These are phyloP conservation scores for Protomyctophum bolini DNA, from an alignment of 2,113 vertebrate species.

Conservation along the genomic window DNA sequence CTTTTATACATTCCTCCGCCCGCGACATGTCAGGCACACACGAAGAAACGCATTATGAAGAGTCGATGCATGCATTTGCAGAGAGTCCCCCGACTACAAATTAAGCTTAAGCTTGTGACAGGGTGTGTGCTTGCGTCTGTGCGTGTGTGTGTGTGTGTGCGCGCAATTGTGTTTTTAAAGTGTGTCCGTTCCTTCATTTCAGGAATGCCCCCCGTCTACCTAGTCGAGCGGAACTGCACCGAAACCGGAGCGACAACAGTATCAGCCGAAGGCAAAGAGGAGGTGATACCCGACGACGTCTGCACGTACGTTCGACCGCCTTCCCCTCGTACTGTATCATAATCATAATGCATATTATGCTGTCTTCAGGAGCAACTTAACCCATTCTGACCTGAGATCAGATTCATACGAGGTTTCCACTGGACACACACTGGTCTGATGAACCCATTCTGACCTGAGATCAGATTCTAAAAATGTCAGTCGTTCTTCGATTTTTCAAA, in stretches of 20 bases:
- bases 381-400: no score
- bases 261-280: slow-evolving; percentile 66
- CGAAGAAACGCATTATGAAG: slow-evolving; percentile 48
- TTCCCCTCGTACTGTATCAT: slow-evolving; percentile 47
- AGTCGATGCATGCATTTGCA: slow-evolving; percentile 46
- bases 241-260: slow-evolving; percentile 77
- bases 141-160: slow-evolving; percentile 50
- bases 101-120: slow-evolving; percentile 57
- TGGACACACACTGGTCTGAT: no score
- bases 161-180: slow-evolving; percentile 20
- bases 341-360: slow-evolving; percentile 9
- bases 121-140: slow-evolving; percentile 18
- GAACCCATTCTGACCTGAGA: no score
- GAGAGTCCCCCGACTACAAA: slow-evolving; percentile 5
- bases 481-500: no score
- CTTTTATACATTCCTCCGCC: slow-evolving; percentile 48
- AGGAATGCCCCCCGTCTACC: slow-evolving; percentile 81
- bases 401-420: no score
- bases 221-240: slow-evolving; percentile 65
- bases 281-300: slow-evolving; percentile 47
- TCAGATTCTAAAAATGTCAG: no score
- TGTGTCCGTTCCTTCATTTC: slow-evolving; percentile 57
- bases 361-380: slow-evolving; percentile 37
- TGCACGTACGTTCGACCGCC: slow-evolving; percentile 32
- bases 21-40: slow-evolving; percentile 48